Evolutionary conservation across 2,113 vertebrate species (phyloP).

Genomic region (Castor canadensis): DNA sequence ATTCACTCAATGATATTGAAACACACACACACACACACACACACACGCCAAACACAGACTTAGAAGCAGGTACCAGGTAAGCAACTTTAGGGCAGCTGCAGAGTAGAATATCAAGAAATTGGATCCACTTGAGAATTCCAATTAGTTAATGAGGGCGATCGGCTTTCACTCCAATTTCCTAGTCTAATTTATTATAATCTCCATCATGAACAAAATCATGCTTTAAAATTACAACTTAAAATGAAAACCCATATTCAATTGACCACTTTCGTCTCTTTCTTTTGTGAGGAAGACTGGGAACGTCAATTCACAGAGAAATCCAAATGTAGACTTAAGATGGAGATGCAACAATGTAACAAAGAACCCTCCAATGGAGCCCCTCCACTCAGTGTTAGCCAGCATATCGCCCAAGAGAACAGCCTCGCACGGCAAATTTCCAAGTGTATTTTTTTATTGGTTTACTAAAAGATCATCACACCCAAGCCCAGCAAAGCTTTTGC

Average conservation of each 20-base stretch:
- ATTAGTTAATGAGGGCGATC: constrained; percentile 71
- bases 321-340: neutral
- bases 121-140: constrained; percentile 73
- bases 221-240: neutral
- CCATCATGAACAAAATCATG: neutral
- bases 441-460: constrained; percentile 5
- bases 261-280: neutral
- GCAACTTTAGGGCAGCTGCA: constrained; percentile 57
- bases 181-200: constrained; percentile 24
- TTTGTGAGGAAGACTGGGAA: neutral
- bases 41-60: neutral
- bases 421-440: neutral
- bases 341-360: constrained; percentile 47
- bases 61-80: constrained; percentile 67
- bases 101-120: constrained; percentile 75
- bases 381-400: neutral
- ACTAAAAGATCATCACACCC: neutral
- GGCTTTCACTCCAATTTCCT: constrained; percentile 59
- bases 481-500: neutral
- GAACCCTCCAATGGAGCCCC: neutral
- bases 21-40: constrained; percentile 29
- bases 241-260: neutral
- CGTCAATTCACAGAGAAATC: constrained; percentile 41
- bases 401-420: neutral
- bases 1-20: constrained; percentile 65